These are phyloP conservation scores for Camponotus vicinus DNA, from an alignment of 1,140 invertebrate species.

Conservation along the genomic window DNA sequence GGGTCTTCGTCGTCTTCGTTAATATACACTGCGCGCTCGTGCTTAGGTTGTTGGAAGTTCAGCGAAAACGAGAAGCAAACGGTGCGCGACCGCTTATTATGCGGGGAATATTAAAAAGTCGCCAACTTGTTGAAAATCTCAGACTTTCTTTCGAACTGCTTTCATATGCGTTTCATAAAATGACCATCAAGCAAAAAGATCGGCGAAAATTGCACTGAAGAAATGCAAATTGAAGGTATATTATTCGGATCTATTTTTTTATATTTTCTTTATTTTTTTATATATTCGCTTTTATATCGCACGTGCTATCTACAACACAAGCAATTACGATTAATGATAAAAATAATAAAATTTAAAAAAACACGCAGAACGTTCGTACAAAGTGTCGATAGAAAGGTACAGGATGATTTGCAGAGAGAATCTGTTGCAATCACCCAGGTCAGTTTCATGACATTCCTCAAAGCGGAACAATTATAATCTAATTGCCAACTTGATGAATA, in stretches of 20 bases:
- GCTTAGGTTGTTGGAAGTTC: conserved; percentile 50
- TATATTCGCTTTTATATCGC: too few relatives aligned
- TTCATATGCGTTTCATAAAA: conserved; percentile 63
- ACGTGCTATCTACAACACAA: too few relatives aligned
- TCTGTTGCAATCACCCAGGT: not conserved
- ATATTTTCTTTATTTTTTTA: too few relatives aligned
- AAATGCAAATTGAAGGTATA: conserved; percentile 9
- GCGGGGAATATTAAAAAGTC: conserved; percentile 37
- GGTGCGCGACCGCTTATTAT: conserved; percentile 54
- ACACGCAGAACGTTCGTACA: not conserved
- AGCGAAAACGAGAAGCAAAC: conserved; percentile 63
- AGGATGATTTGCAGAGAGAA: not conserved
- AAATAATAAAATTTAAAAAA: not conserved
- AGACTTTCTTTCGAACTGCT: conserved; percentile 51
- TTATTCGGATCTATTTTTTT: not conserved
- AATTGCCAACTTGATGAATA: conserved; percentile 45
- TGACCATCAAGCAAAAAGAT: conserved; percentile 28
- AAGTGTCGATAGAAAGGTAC: not conserved
- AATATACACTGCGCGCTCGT: conserved; percentile 57
- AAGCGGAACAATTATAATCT: conserved; percentile 35
- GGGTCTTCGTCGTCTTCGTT: conserved; percentile 63
- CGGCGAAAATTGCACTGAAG: not conserved
- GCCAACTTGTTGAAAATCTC: conserved; percentile 58
- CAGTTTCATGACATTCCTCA: not conserved
- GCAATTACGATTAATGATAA: too few relatives aligned